Conservation (phyloP, 2,888 invertebrate genomes). For the Cenopis cana region DNA sequence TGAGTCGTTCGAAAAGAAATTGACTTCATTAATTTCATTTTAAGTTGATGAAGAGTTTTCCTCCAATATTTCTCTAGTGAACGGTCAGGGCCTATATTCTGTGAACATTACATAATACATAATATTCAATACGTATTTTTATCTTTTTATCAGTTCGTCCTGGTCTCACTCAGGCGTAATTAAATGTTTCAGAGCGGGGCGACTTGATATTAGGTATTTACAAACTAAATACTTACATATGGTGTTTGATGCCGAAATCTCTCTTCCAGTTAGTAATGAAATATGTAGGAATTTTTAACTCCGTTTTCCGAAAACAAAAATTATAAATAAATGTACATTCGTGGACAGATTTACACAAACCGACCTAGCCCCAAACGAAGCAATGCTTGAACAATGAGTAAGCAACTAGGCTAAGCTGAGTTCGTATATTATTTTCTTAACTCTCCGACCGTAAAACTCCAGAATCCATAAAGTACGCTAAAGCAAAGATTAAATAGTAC, state of each 20-base stretch:
- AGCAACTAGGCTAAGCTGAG: too few relatives aligned
- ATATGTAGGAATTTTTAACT: too few relatives aligned
- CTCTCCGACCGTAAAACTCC: not conserved
- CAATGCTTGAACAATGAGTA: too few relatives aligned
- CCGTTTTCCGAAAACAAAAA: not conserved
- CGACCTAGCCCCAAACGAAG: too few relatives aligned
- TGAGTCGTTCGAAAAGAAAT: slow-evolving; percentile 33
- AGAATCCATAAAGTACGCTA: not conserved
- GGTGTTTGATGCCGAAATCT: too few relatives aligned
- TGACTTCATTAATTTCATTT: slow-evolving; percentile 33
- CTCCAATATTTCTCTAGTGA: not conserved
- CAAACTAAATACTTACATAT: too few relatives aligned
- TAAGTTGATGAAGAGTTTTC: slow-evolving; percentile 13
- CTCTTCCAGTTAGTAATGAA: too few relatives aligned
- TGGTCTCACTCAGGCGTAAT: not conserved
- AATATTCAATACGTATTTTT: not conserved
- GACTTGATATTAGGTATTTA: too few relatives aligned
- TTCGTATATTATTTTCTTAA: too few relatives aligned
- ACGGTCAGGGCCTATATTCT: not conserved
- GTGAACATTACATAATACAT: not conserved
- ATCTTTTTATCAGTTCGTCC: not conserved
- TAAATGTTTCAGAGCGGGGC: too few relatives aligned
- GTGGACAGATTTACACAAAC: too few relatives aligned
- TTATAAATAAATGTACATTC: not conserved
- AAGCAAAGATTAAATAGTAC: too few relatives aligned